Conservation (phyloP, 2,113 vertebrate species). For the Leucoraja erinaceus region DNA sequence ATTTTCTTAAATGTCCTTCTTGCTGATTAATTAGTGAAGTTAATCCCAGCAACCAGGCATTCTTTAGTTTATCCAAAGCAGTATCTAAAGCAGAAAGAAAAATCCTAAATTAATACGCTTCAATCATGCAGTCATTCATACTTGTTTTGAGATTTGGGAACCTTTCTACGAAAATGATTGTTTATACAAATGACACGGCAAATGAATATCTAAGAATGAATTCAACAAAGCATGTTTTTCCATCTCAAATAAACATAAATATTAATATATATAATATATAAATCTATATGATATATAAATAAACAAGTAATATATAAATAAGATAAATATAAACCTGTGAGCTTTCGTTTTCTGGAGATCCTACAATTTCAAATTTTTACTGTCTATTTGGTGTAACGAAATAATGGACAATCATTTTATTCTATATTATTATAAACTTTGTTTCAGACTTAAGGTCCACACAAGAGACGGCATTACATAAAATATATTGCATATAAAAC, state of each 20-base stretch:
- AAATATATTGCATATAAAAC: too few relatives aligned
- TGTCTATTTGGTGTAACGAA: too few relatives aligned
- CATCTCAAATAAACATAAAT: neutral
- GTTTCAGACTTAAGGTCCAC: too few relatives aligned
- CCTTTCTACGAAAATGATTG: neutral
- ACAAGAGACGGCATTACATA: too few relatives aligned
- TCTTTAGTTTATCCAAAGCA: constrained; percentile 71
- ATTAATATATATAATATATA: neutral
- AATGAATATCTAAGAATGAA: neutral
- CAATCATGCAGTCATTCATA: neutral
- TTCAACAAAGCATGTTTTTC: neutral
- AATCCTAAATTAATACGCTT: neutral
- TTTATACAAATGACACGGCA: neutral
- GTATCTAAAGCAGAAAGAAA: constrained; percentile 57
- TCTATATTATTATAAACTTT: too few relatives aligned
- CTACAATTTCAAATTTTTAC: too few relatives aligned
- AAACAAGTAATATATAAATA: neutral
- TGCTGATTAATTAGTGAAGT: constrained; percentile 66
- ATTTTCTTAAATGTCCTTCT: constrained; percentile 55
- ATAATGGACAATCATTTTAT: too few relatives aligned
- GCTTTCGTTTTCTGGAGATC: too few relatives aligned
- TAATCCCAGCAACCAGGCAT: constrained; percentile 72
- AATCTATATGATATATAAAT: neutral
- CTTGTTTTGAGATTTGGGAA: constrained; percentile 4
- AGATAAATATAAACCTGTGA: too few relatives aligned